These are phyloP conservation scores for Centropus bengalensis DNA, from an alignment of 2,113 vertebrate species.

Conservation along the genomic window DNA sequence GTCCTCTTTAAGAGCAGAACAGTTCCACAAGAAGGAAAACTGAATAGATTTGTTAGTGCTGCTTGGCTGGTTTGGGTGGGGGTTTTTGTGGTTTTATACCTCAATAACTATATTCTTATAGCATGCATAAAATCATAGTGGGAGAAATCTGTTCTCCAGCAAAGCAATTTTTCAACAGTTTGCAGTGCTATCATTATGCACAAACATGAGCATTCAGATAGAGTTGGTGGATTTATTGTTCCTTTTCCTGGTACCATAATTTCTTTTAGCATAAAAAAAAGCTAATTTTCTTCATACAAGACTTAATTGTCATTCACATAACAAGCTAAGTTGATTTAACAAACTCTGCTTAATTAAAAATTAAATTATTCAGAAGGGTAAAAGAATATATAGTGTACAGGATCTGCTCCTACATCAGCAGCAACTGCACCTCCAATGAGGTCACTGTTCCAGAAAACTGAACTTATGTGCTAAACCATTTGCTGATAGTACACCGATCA, in stretches of 20 bases:
- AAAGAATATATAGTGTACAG: not conserved
- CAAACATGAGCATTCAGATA: not conserved
- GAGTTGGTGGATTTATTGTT: not conserved
- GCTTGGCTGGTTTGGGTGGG: not conserved
- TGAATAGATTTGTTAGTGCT: not conserved
- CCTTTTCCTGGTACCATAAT: not conserved
- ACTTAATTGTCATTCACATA: constrained; percentile 4
- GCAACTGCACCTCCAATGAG: not conserved
- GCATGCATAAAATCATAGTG: not conserved
- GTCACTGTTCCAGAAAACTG: not conserved
- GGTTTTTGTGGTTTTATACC: not conserved
- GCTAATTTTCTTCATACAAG: constrained; percentile 21
- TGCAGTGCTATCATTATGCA: not conserved
- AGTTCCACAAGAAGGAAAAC: not conserved
- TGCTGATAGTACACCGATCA: not conserved
- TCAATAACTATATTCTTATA: not conserved
- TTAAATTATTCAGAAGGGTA: constrained; percentile 44
- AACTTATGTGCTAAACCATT: not conserved
- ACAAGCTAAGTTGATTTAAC: constrained; percentile 44
- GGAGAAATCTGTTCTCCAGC: not conserved
- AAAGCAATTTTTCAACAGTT: not conserved
- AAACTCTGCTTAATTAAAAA: constrained; percentile 49
- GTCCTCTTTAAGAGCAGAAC: not conserved
- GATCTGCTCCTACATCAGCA: not conserved
- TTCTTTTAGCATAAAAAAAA: not conserved